Evolutionary conservation across 35 echinoderm and acorn worm species (phyloP), one percentile per base, ranked within the genome.

Genomic region (Heliocidaris erythrogramma): DNA sequence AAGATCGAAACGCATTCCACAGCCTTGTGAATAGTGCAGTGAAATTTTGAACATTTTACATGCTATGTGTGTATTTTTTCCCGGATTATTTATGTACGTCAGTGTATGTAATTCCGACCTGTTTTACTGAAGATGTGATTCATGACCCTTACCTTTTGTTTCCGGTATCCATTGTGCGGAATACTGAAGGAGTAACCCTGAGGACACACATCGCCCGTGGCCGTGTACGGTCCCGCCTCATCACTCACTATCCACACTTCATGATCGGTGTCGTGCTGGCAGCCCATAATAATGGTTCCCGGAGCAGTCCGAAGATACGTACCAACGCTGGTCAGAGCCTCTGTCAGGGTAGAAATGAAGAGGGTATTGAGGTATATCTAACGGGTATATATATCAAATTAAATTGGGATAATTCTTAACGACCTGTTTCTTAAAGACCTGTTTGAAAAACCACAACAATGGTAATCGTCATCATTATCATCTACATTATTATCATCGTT

Each of bases 101-200:
- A 56, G 52, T 56, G 52, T 13, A 10, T 56, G 52, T 13, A 10
- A 56, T 56, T 56, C 52, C 52, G 52, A 56, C 13, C 8, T 56
- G 7, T 14, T 14, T 10, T 56, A 12, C 14, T 56, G 52, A 56
- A 11, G 52, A 61, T 30, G 31, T 71, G 93, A 17, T 49, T 18
- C 35, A 8, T 29, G 27, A 92, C 14, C 47, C 59, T 9, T 78
- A 96, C 97, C 97, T 96, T 98, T 90, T 96, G 95, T 48, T 95
- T 92, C 78, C 91, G 49, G 52, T 94, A 98, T 13, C 97, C 97
- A 94, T 96, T 90, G 84, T 95, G 96, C 16, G 97, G 97, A 30
- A 98, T 91, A 59, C 96, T 96, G 92, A 98, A 98, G 6, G 49
- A 88, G 59, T 94, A 98, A 17, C 96, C 96, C 32, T 95, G 88